phyloP scores from a whole-genome alignment of 2,888 invertebrate species.

The Ophion obscuratus region DNA sequence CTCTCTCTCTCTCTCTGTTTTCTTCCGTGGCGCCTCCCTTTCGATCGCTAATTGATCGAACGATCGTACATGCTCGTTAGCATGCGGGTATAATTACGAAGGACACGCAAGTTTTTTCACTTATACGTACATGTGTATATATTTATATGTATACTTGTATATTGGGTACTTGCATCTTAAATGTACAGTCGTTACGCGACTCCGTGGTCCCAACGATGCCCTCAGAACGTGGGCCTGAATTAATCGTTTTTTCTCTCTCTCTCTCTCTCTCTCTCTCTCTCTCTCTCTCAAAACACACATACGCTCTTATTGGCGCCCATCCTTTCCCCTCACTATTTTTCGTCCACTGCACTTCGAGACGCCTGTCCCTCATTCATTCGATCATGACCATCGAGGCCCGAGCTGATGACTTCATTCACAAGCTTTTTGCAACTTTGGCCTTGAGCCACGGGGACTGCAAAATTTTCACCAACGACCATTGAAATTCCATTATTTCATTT shows the following conservation, averaged over 20 bases:
- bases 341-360: neutral
- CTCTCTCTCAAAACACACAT: neutral
- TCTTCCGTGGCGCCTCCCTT: slow-evolving; percentile 39
- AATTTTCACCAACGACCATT: neutral
- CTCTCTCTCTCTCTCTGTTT: slow-evolving; percentile 20
- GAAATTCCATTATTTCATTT: slow-evolving; percentile 5
- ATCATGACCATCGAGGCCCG: slow-evolving; percentile 42
- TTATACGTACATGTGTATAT: neutral
- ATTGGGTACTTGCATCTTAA: slow-evolving; percentile 39
- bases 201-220: neutral
- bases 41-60: slow-evolving; percentile 66
- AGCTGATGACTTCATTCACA: slow-evolving; percentile 58
- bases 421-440: slow-evolving; percentile 46
- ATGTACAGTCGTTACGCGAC: slow-evolving; percentile 38
- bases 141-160: slow-evolving; percentile 6
- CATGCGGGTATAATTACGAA: slow-evolving; percentile 63
- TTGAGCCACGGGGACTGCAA: neutral
- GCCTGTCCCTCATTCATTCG: slow-evolving; percentile 57
- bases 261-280: neutral
- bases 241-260: slow-evolving; percentile 12
- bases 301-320: neutral
- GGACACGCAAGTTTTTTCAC: slow-evolving; percentile 59
- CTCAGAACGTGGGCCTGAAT: slow-evolving; percentile 41
- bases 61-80: slow-evolving; percentile 63
- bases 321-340: neutral